phyloP scores from a whole-genome alignment of 2,888 invertebrate species.

The Cylloceria caligata region DNA sequence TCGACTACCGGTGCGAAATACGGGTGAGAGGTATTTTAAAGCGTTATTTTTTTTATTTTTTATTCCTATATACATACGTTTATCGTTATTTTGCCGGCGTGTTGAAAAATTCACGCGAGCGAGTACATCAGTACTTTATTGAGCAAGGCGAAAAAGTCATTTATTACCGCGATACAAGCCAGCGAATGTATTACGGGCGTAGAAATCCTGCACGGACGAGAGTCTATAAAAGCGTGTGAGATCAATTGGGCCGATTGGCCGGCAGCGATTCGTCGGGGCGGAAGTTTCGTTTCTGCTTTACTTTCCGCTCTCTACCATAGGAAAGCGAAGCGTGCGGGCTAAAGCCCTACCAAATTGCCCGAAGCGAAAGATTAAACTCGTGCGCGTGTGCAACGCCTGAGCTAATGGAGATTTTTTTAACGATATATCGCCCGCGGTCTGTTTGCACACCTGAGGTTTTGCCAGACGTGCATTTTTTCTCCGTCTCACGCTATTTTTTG shows the following conservation, averaged over 20 bases:
- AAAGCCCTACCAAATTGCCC: slow-evolving; percentile 77
- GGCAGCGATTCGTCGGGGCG: slow-evolving; percentile 75
- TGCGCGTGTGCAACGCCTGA: slow-evolving; percentile 69
- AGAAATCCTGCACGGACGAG: slow-evolving; percentile 40
- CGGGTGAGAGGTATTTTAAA: slow-evolving; percentile 43
- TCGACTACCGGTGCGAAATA: slow-evolving; percentile 42
- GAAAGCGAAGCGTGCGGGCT: slow-evolving; percentile 66
- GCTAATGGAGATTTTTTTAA: slow-evolving; percentile 70
- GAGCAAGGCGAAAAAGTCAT: slow-evolving; percentile 29
- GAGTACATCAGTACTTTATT: slow-evolving; percentile 18
- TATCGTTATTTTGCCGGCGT: slow-evolving; percentile 17
- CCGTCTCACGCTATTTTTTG: not conserved
- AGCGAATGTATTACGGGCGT: slow-evolving; percentile 21
- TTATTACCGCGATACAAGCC: slow-evolving; percentile 24
- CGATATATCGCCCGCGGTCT: slow-evolving; percentile 80
- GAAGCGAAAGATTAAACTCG: slow-evolving; percentile 81
- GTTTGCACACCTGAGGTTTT: slow-evolving; percentile 82
- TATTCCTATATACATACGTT: not conserved
- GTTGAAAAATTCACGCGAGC: slow-evolving; percentile 13
- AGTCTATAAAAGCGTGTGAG: slow-evolving; percentile 65
- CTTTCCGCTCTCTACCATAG: slow-evolving; percentile 64
- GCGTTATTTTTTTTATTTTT: slow-evolving; percentile 26
- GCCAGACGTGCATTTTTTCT: slow-evolving; percentile 40
- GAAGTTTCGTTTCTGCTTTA: slow-evolving; percentile 53
- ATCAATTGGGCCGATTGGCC: slow-evolving; percentile 57